Percentiles rank a stretch among this genome's conserved stretches.
phyloP scores from a whole-genome alignment of 2,888 invertebrate genomes.

The Horisme vitalbata region DNA sequence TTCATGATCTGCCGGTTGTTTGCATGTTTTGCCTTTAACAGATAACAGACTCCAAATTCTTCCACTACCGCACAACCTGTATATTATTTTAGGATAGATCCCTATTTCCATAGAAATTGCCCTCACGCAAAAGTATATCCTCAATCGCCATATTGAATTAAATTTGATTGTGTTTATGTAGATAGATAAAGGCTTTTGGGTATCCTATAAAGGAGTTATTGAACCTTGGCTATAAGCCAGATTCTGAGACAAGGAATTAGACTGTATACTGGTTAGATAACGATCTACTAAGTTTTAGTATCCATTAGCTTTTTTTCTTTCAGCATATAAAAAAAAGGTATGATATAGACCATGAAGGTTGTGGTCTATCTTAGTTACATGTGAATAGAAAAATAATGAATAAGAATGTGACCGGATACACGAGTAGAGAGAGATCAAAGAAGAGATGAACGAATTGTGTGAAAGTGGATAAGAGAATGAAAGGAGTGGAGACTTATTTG shows the following conservation, averaged over 20 bases:
- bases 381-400: too few relatives aligned
- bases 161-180: slow-evolving; percentile 44
- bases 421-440: too few relatives aligned
- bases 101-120: slow-evolving; percentile 60
- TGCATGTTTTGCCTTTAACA: too few relatives aligned
- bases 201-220: slow-evolving; percentile 65
- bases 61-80: slow-evolving; percentile 55
- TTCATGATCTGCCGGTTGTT: too few relatives aligned
- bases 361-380: too few relatives aligned
- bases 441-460: too few relatives aligned
- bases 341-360: too few relatives aligned
- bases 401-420: too few relatives aligned
- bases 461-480: too few relatives aligned
- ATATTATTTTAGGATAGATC: slow-evolving; percentile 77
- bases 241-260: slow-evolving; percentile 60
- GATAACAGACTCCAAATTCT: slow-evolving; percentile 10
- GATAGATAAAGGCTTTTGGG: slow-evolving; percentile 50
- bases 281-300: slow-evolving; percentile 8
- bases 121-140: slow-evolving; percentile 50
- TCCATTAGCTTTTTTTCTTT: not conserved
- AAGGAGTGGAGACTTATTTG: too few relatives aligned
- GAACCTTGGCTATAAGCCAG: slow-evolving; percentile 75
- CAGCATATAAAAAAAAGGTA: slow-evolving; percentile 1
- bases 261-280: slow-evolving; percentile 42
- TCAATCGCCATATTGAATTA: slow-evolving; percentile 44